Evolutionary conservation across 2,888 invertebrate species (phyloP), one percentile per base, ranked within the genome.

Genomic region (Drosophila demipolita): DNA sequence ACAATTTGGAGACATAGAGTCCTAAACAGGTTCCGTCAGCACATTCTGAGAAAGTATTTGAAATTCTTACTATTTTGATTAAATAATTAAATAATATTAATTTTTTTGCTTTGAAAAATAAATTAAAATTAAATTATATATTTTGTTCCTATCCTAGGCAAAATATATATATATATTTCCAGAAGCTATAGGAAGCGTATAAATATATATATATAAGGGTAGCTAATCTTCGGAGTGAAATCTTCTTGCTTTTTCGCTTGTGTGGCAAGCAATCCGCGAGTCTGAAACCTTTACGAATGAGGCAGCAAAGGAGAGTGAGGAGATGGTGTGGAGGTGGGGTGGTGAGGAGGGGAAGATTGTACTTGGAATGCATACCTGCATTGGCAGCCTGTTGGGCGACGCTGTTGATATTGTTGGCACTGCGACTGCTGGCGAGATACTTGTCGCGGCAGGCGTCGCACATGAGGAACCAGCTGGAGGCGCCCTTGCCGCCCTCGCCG

Each of bases 361-460:
- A 20, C 3, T 5, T 3, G 36, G 17, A 17, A 17, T 23, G 55
- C 78, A 81, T 70, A 70, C 87, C 80, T 4, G 82, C 76, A 38
- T 73, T 84, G 38, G 77, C 73, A 17, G 70, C 94, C 89, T 78
- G 93, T 77, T 74, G 92, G 45, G 71, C 92, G 42, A 67, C 92
- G 38, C 86, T 90, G 59, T 93, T 93, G 29, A 93, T 82, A 68
- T 91, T 87, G 84, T 92, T 92, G 78, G 93, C 79, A 75, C 93
- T 91, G 90, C 93, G 87, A 81, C 92, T 86, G 55, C 90, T 88
- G 73, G 91, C 82, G 78, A 93, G 87, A 84, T 94, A 96, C 87
- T 96, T 97, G 61, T 97, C 97, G 11, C 98, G 96, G 91, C 99
- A 99, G 52, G 94, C 94, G 91, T 98, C 98, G 93, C 99, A 99